phyloP scores from a whole-genome alignment of 2,888 invertebrate species.

The Thumatha senex region DNA sequence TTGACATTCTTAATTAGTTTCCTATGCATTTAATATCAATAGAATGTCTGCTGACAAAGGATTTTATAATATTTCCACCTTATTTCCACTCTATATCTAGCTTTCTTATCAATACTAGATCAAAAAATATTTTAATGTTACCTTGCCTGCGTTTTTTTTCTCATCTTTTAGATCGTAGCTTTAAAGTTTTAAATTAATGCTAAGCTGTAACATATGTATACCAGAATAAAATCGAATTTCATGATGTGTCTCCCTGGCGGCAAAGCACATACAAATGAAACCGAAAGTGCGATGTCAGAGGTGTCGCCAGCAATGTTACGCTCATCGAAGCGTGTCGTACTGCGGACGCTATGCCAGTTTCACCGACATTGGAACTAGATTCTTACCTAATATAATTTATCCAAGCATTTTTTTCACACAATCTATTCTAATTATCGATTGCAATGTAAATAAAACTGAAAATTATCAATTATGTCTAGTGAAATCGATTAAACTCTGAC shows the following conservation, averaged over 20 bases:
- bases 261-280: constrained; percentile 33
- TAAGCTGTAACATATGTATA: too few relatives aligned
- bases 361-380: constrained; percentile 69
- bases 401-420: constrained; percentile 57
- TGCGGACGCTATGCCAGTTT: constrained; percentile 58
- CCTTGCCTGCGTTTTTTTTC: too few relatives aligned
- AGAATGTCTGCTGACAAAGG: too few relatives aligned
- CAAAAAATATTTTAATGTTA: too few relatives aligned
- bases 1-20: too few relatives aligned
- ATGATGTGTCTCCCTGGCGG: neutral
- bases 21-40: too few relatives aligned
- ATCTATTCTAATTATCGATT: constrained; percentile 41
- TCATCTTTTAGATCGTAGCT: too few relatives aligned
- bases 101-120: too few relatives aligned
- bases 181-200: too few relatives aligned
- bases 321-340: constrained; percentile 62
- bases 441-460: constrained; percentile 49
- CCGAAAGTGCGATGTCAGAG: constrained; percentile 58
- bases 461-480: constrained; percentile 34
- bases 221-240: too few relatives aligned
- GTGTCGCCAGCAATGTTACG: constrained; percentile 74
- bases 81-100: too few relatives aligned
- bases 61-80: too few relatives aligned
- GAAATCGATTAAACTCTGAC: constrained; percentile 40
- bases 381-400: constrained; percentile 69